Evolutionary conservation across 2,888 invertebrate genomes (phyloP).

Genomic region (Steromphala cineraria): DNA sequence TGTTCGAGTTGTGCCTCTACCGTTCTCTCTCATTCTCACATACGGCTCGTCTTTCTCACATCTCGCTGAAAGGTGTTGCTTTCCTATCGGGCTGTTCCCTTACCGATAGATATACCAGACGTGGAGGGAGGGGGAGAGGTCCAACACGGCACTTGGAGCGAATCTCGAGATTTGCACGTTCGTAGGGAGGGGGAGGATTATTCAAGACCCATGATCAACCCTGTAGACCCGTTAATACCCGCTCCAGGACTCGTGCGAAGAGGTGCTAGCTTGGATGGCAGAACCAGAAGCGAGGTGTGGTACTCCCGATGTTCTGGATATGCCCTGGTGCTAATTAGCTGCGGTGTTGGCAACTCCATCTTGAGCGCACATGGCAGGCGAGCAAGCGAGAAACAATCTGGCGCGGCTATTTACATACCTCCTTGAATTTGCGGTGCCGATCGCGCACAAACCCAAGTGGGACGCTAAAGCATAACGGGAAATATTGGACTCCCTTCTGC

Average conservation of each 20-base stretch:
- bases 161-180: background rate
- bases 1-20: background rate
- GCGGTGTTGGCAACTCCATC: slow-evolving; percentile 17
- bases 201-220: background rate
- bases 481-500: slow-evolving; percentile 1
- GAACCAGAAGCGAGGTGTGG: slow-evolving; percentile 10
- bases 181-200: background rate
- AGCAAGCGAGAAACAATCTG: slow-evolving; percentile 18
- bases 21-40: background rate
- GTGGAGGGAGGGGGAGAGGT: background rate
- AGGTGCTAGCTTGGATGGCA: background rate
- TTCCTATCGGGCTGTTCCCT: slow-evolving; percentile 8
- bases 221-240: background rate
- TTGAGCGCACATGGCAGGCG: slow-evolving; percentile 24
- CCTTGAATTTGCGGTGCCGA: slow-evolving; percentile 17
- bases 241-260: background rate
- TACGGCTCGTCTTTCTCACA: background rate
- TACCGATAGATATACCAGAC: slow-evolving; percentile 14
- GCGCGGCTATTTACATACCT: slow-evolving; percentile 15
- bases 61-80: slow-evolving; percentile 8
- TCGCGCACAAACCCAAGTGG: slow-evolving; percentile 14
- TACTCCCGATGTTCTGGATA: slow-evolving; percentile 4
- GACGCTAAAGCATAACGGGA: slow-evolving; percentile 15
- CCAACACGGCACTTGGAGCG: background rate
- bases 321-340: slow-evolving; percentile 20